These are phyloP conservation scores for Choloepus hoffmanni DNA, from an alignment of 2,113 vertebrate species.

Conservation along the genomic window DNA sequence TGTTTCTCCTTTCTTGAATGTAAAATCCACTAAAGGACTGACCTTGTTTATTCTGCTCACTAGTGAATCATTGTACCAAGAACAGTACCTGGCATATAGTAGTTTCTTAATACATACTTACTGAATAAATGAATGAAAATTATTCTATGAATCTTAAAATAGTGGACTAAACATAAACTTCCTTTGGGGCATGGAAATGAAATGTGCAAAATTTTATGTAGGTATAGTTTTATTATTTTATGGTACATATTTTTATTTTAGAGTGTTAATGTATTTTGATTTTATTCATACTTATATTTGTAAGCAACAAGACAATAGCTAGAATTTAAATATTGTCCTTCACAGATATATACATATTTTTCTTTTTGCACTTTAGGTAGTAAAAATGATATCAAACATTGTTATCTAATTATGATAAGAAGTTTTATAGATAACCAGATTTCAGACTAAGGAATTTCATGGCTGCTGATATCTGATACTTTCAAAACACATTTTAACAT, in stretches of 20 bases:
- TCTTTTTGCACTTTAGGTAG: not conserved
- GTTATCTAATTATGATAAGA: not conserved
- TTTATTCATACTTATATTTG: not conserved
- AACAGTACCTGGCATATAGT: not conserved
- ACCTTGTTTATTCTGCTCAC: not conserved
- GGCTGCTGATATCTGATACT: not conserved
- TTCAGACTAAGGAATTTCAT: not conserved
- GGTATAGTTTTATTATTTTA: not conserved
- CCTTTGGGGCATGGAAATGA: not conserved
- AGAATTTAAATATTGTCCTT: not conserved
- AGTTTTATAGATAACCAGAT: not conserved
- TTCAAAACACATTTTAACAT: not conserved
- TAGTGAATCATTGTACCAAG: not conserved
- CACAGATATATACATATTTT: not conserved
- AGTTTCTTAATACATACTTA: not conserved
- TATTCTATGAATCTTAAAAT: not conserved
- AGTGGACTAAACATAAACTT: conserved; percentile 28
- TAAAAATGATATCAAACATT: not conserved
- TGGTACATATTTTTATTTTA: not conserved
- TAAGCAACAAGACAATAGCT: conserved; percentile 12
- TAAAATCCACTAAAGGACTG: not conserved
- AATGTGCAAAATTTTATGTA: conserved; percentile 27
- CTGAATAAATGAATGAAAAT: conserved; percentile 5
- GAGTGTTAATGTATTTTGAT: not conserved
- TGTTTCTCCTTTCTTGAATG: not conserved